Conservation (phyloP, 1,140 invertebrate genomes). For the Dendrolimus punctatus region DNA sequence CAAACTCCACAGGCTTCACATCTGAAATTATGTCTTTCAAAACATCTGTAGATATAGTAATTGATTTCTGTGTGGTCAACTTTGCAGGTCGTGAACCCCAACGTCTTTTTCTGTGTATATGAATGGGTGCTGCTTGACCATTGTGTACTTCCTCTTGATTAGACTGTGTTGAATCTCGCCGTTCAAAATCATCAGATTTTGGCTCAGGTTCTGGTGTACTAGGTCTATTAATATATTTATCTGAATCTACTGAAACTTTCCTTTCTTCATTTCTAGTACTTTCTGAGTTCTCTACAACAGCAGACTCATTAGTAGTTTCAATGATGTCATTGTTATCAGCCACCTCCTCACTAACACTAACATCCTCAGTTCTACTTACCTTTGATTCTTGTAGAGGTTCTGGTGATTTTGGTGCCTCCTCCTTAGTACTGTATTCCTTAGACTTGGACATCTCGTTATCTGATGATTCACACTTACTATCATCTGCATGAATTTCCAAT, state of each 20-base stretch:
- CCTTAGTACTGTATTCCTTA: constrained; percentile 20
- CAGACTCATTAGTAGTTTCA: constrained; percentile 51
- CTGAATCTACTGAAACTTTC: constrained; percentile 14
- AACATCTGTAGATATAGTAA: constrained; percentile 74
- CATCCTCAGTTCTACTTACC: constrained; percentile 60
- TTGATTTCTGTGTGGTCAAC: constrained; percentile 61
- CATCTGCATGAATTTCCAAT: constrained; percentile 55
- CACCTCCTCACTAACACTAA: constrained; percentile 30
- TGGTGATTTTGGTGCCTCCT: constrained; percentile 17
- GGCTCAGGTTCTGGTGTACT: constrained; percentile 14
- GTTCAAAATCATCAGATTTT: constrained; percentile 16
- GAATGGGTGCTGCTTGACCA: constrained; percentile 34
- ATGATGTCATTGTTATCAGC: constrained; percentile 30
- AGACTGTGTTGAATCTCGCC: constrained; percentile 20
- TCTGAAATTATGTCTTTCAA: constrained; percentile 74
- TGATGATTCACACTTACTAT: constrained; percentile 46
- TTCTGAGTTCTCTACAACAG: constrained; percentile 55
- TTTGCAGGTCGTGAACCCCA: constrained; percentile 62
- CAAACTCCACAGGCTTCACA: constrained; percentile 68
- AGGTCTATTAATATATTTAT: constrained; percentile 10
- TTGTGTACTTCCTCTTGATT: constrained; percentile 29
- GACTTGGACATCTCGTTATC: constrained; percentile 33
- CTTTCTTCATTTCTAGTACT: constrained; percentile 22
- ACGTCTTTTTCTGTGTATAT: constrained; percentile 52
- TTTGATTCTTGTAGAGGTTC: constrained; percentile 22